Evolutionary conservation across 1,140 invertebrate species (phyloP), one percentile per base, ranked within the genome.

Genomic region (Drosophila ironensis): DNA sequence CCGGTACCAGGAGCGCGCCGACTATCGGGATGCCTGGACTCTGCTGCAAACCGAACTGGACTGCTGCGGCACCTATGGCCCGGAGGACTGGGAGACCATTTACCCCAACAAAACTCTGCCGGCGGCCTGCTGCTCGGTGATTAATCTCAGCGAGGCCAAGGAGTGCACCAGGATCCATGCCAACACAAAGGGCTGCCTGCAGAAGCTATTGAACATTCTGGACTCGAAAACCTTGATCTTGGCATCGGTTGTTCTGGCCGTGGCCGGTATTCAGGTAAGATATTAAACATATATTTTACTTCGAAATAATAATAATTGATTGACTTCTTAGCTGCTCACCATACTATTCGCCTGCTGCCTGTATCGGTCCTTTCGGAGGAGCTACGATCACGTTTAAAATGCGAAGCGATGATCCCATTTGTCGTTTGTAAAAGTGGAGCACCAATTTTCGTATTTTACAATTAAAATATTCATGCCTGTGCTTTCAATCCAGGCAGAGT

Each of bases 301-400:
- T 27, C 3, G 28, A 4, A 25, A 28, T 50, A 12, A 61, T 20
- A n/a, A n/a, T n/a, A n/a, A n/a, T 25, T 16, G 1, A 3, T 22
- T 5, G 1, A 22, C 54, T 78, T 78, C 38, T 48, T 9, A 98
- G 96, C 90, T 98, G 37, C 91, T 98, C 73, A 97, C 97, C 42
- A 95, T 98, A 41, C 91, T 96, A 28, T 98, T 97, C 88, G 95
- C 97, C 11, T 97, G 96, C 91, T 96, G 95, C 89, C 91, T 98
- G 90, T 97, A 96, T 70, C 93, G 95, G 76, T 95, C 96, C 51
- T 97, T 98, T 89, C 94, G 95, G 75, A 94, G 95, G 89, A 96
- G 97, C 90, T 97, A 97, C 91, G 95, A 97, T 91, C 96, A 95
- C 53, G 96, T 97, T 89, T 97, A 96, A 95, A 48, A 40, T 75